Evolutionary conservation across 2,888 invertebrate genomes (phyloP).

Genomic region (Drosophila helvetica): DNA sequence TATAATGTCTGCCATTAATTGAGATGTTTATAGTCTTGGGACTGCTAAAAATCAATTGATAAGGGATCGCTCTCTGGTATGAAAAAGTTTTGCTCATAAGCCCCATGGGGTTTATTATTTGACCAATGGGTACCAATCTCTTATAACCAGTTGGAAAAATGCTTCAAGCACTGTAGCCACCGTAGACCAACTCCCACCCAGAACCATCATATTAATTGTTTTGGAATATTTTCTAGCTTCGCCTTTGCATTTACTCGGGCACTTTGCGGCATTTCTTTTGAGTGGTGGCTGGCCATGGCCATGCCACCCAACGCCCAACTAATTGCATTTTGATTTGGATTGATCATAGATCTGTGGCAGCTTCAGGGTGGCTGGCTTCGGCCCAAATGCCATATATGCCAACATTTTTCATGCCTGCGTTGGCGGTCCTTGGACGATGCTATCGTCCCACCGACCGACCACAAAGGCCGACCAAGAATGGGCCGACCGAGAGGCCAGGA

Average conservation of each 20-base stretch:
- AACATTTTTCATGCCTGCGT: conserved; percentile 62
- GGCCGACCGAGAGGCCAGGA: too few relatives aligned
- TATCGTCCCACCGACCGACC: neutral
- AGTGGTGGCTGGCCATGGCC: neutral
- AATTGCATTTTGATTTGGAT: conserved; percentile 61
- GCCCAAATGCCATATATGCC: conserved; percentile 18
- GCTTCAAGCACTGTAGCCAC: too few relatives aligned
- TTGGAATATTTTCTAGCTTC: neutral
- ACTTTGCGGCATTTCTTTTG: conserved; percentile 10
- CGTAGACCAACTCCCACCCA: too few relatives aligned
- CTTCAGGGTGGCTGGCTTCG: conserved; percentile 59
- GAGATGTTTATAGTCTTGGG: neutral
- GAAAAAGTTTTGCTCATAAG: too few relatives aligned
- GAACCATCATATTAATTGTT: conserved; percentile 21
- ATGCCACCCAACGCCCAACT: conserved; percentile 58
- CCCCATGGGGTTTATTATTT: too few relatives aligned
- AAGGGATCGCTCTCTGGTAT: too few relatives aligned
- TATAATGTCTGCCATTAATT: neutral
- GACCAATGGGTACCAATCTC: too few relatives aligned
- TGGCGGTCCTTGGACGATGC: conserved; percentile 25
- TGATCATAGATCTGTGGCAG: conserved; percentile 64
- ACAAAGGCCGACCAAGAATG: conserved; percentile 1
- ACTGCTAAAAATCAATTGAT: too few relatives aligned
- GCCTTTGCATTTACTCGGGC: neutral
- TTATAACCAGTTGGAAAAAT: too few relatives aligned